A percentile compares a stretch with the other conserved stretches of the same genome.
Evolutionary conservation across 92 coral and sea anemone species (phyloP).

Genomic region (Actinernus sp.): DNA sequence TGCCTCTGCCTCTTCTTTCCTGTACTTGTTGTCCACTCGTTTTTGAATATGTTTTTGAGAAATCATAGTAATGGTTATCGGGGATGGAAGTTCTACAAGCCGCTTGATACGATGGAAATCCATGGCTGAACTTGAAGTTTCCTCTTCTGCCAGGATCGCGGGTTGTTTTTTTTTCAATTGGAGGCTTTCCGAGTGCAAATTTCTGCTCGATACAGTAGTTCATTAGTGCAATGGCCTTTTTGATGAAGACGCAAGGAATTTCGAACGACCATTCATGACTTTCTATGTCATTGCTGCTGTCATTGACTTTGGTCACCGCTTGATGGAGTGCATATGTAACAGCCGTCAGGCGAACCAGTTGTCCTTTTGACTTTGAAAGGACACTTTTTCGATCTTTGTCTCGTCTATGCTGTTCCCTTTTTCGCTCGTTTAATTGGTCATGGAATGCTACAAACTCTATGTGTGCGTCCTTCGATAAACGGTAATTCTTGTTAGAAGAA

Average conservation of each 20-base stretch:
- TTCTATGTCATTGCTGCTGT: no score
- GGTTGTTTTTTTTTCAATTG: no score
- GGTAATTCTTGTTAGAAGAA: conserved; percentile 3
- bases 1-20: conserved; percentile 83
- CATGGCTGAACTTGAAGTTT: not conserved
- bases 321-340: conserved; percentile 49
- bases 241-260: conserved; percentile 47
- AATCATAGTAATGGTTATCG: conserved; percentile 50
- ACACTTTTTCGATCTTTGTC: conserved; percentile 60
- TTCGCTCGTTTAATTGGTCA: conserved; percentile 48
- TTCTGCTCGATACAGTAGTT: conserved; percentile 68
- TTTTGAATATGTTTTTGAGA: conserved; percentile 64
- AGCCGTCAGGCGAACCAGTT: conserved; percentile 57
- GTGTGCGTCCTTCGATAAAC: conserved; percentile 42
- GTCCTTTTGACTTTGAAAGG: conserved; percentile 66
- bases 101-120: conserved; percentile 45
- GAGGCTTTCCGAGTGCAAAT: conserved; percentile 51
- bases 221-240: conserved; percentile 38
- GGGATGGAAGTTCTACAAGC: conserved; percentile 49
- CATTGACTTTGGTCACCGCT: conserved; percentile 30
- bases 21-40: conserved; percentile 58
- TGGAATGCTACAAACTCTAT: no score
- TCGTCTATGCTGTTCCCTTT: conserved; percentile 48
- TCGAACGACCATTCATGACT: conserved; percentile 8
- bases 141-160: not conserved